Conservation (phyloP, 2,797 vertebrate species). For the Onychomys arenicola region DNA sequence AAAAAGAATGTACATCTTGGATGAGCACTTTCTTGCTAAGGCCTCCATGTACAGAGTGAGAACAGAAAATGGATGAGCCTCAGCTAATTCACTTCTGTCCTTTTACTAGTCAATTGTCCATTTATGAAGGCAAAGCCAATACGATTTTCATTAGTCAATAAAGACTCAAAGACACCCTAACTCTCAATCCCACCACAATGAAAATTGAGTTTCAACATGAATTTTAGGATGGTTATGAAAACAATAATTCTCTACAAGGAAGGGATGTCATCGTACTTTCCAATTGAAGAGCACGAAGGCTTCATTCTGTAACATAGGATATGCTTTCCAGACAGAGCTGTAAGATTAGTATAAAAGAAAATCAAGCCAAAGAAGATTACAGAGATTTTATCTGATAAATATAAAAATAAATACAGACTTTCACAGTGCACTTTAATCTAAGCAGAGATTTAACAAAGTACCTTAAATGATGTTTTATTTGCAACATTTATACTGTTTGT, state of each 20-base stretch:
- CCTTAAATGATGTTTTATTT: not conserved
- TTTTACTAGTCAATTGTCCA: not conserved
- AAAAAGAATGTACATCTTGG: not conserved
- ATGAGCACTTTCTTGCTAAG: not conserved
- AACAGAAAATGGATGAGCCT: not conserved
- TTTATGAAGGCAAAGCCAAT: not conserved
- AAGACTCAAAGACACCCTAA: not conserved
- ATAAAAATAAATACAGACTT: not conserved
- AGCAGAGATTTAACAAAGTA: not conserved
- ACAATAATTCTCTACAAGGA: not conserved
- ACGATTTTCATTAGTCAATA: not conserved
- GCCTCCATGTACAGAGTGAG: not conserved
- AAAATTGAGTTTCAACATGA: not conserved
- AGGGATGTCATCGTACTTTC: not conserved
- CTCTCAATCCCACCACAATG: not conserved
- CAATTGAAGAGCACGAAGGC: not conserved
- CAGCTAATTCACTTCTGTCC: not conserved
- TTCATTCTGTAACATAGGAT: not conserved
- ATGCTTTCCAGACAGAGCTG: constrained; percentile 34
- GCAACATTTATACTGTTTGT: not conserved
- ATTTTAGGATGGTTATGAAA: not conserved
- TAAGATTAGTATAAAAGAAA: constrained; percentile 49
- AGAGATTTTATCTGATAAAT: not conserved
- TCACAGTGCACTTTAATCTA: not conserved
- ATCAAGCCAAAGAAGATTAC: constrained; percentile 26